Evolutionary conservation across 1,140 invertebrate genomes (phyloP), one percentile per base, ranked within the genome.

Genomic region (Apis florea): DNA sequence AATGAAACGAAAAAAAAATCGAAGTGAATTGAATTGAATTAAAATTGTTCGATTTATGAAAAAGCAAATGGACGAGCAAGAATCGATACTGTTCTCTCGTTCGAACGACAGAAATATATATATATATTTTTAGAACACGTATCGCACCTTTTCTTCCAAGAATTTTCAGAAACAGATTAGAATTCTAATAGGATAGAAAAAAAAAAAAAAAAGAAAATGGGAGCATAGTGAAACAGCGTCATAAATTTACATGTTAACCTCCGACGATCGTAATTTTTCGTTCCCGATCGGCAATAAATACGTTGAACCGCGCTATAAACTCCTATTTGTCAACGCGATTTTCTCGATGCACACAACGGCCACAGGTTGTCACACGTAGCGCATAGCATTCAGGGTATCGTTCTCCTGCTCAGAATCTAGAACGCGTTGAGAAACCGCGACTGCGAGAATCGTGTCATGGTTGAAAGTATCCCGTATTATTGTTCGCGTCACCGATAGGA

Each of bases 261-360:
- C 49, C 13, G n/a, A 40, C 24, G 71, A 24, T 61, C 61, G 51
- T 67, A 40, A 76, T 76, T 76, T 76, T 66, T 66, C 61, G 61
- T 19, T 11, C 47, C 26, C n/a, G 51, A 71, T 56, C 24, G n/a
- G 73, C 59, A 76, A 76, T 76, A 76, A 76, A 76, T 76, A 67
- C 63, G 4, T 51, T 12, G 63, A 67, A 40, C 51, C 61, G 51
- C 15, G 54, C 61, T n/a, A 76, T 76, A 76, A 76, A 53, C 19
- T 66, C 19, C 74, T 54, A 76, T 76, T 76, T 67, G 51, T 76
- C 74, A 67, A 53, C 21, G 61, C 61, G 61, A 49, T 75, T 64
- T 68, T 67, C 53, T 56, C 53, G 71, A 58, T 40, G 56, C 58
- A 51, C 58, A 51, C 66, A 40, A 40, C 47, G n/a, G 71, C 15